Evolutionary conservation across 1,140 invertebrate species (phyloP), one percentile per base, ranked within the genome.

Genomic region (Stegodyphus mimosarum): DNA sequence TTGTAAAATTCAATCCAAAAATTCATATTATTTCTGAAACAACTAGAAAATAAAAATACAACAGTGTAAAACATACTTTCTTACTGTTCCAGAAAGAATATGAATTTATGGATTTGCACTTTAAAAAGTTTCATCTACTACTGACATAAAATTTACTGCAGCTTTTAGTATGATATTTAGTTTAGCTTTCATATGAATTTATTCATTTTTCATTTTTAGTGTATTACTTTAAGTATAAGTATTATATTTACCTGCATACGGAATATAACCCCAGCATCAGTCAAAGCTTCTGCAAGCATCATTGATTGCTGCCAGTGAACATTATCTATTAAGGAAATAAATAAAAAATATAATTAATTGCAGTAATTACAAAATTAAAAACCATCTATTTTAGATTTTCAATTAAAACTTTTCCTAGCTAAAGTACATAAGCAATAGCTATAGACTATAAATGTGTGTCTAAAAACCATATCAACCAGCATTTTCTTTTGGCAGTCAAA

Each of bases 251-350:
- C 96, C 93, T 97, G 95, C 89, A 96, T 95, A 87, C 95, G 93
- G 89, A 97, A 98, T 78, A 97, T 92, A 80, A 96, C 94, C 50
- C 95, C 95, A 87, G 95, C 94, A 86, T 94, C 93, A 0, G 95
- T 93, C 0, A 99, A 91, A 15, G 96, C 94, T 88, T 94, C 93
- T 6, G 96, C 94, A n/a, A 98, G 91, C 49, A 95, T 93, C 94
- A 98, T 97, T 3, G 95, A 95, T 87, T 99, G 96, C 90, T 98
- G 96, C 88, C 97, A 94, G 89, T 98, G 97, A 1, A 98, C 97
- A 88, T 95, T 96, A 89, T 97, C 97, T 91, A 33, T 33, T 33
- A 33, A 33, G 33, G 55, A 80, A 63, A 60, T n/a, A 18, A 66
- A 67, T 13, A 67, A 17, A 15, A 60, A 60, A 11, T 60, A 60